Percentiles rank a stretch among this genome's conserved stretches.
phyloP scores from a whole-genome alignment of 1,140 invertebrate genomes.

The Dermatophagoides farinae region DNA sequence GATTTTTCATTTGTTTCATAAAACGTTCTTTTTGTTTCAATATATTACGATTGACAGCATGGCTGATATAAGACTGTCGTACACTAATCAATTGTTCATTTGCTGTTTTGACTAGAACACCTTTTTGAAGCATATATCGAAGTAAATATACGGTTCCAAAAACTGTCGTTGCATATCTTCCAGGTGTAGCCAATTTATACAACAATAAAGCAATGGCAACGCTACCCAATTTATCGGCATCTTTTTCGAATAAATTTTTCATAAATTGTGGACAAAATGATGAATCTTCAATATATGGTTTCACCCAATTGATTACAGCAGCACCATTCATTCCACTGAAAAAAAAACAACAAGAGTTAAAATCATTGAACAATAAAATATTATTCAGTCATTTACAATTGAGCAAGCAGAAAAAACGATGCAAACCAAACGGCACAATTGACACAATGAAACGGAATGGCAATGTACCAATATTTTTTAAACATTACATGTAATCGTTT shows the following conservation, averaged over 20 bases:
- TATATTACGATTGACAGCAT: neutral
- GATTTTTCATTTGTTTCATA: neutral
- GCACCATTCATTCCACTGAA: slow-evolving; percentile 69
- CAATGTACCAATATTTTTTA: slow-evolving; percentile 80
- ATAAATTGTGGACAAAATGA: slow-evolving; percentile 39
- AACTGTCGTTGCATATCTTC: slow-evolving; percentile 70
- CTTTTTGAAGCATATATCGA: slow-evolving; percentile 39
- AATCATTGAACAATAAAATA: neutral
- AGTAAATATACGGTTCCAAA: slow-evolving; percentile 50
- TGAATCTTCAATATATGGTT: slow-evolving; percentile 26
- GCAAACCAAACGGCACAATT: slow-evolving; percentile 68
- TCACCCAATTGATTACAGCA: slow-evolving; percentile 45
- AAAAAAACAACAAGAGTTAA: slow-evolving; percentile 20
- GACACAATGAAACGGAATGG: slow-evolving; percentile 65
- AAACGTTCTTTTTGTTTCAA: neutral
- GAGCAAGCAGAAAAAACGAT: slow-evolving; percentile 60
- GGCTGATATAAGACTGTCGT: neutral
- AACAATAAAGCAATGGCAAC: slow-evolving; percentile 64
- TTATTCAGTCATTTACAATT: slow-evolving; percentile 24
- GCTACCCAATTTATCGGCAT: slow-evolving; percentile 51
- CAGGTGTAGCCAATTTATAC: slow-evolving; percentile 74
- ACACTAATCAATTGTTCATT: neutral
- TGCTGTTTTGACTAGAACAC: slow-evolving; percentile 20
- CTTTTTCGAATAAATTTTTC: slow-evolving; percentile 37
- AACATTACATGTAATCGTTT: slow-evolving; percentile 73